Base-by-base conservation (phyloP, 1,140 invertebrate species). In the Zaprionus camerounensis region DNA sequence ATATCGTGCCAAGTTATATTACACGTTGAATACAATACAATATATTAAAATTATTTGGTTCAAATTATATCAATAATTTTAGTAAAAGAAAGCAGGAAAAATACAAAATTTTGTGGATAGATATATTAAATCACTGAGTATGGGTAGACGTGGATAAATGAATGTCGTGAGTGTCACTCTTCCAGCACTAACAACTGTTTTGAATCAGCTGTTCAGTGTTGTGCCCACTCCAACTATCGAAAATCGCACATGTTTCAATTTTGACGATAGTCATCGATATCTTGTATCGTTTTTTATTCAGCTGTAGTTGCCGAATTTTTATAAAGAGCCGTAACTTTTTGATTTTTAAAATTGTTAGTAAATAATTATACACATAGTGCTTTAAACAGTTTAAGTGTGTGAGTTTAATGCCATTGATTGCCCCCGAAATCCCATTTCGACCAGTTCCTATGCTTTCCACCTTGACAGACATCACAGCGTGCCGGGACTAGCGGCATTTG, bases 401-500 rank as follows among this genome's bases (percentile, higher is more conserved):
- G 66, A 56, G 56, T 70, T 57, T 41, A 49, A 46, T 31, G 58
- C 58, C 28, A 49, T 56, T 15, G 24, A 31, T 38, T 58, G 51
- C 41, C 44, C 34, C 17, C 12, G 59, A 44, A 36, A 9, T 13
- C 57, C 38, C 28, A 34, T 44, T 6, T 4, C 36, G 28, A 71
- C 36, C n/a, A 31, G 22, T 12, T 24, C 31, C 6, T 51, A 28
- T 20, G n/a, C 53, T 11, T 26, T 20, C 15, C 68, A 41, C 28
- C 3, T 22, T 5, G 24, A 26, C 17, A 71, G 24, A 55, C 34
- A 65, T 20, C 26, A 22, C 44, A 72, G 57, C 59, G 71, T 71
- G 69, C 71, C 72, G 76, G 59, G 68, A 55, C 65, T 65, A 71
- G 62, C 73, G 68, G 73, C 68, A 61, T 76, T 76, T 65, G 44